Percentiles rank a stretch among this genome's conserved stretches.
phyloP scores from a whole-genome alignment of 2,113 vertebrate genomes.

The Lampris incognitus region DNA sequence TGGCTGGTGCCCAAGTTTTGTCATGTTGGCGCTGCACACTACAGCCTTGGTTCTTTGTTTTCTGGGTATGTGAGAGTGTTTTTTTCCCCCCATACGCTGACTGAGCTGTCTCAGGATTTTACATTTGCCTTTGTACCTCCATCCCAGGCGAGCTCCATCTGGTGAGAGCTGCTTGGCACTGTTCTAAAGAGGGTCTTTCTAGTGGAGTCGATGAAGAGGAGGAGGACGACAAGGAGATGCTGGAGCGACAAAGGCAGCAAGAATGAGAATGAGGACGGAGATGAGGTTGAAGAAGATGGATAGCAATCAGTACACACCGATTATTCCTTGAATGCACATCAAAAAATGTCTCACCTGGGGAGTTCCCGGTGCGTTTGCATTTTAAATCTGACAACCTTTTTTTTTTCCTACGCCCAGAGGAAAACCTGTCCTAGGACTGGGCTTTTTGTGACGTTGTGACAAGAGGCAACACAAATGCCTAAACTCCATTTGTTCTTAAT shows the following conservation, averaged over 20 bases:
- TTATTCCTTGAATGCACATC: too few species aligned
- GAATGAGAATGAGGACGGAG: neutral
- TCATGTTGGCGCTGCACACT: constrained; percentile 14
- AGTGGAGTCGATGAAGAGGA: neutral
- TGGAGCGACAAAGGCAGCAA: too few species aligned
- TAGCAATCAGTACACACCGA: too few species aligned
- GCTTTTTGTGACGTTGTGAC: too few species aligned
- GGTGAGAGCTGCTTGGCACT: neutral
- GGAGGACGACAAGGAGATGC: neutral
- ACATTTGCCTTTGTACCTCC: constrained; percentile 12
- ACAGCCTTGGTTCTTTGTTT: constrained; percentile 23
- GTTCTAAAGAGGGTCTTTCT: constrained; percentile 4
- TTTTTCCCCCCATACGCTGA: constrained; percentile 27
- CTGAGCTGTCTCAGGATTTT: constrained; percentile 15
- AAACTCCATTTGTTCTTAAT: too few species aligned
- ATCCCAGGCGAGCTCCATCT: constrained; percentile 4
- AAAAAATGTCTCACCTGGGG: too few species aligned
- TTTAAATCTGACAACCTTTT: too few species aligned
- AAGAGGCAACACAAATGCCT: too few species aligned
- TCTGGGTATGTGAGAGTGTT: constrained; percentile 14
- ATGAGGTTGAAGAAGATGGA: neutral
- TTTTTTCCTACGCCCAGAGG: too few species aligned
- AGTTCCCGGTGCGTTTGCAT: too few species aligned
- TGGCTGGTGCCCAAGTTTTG: neutral
- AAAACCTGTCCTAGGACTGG: too few species aligned